Evolutionary conservation across 1,140 invertebrate species (phyloP).

Genomic region (Portunus trituberculatus): DNA sequence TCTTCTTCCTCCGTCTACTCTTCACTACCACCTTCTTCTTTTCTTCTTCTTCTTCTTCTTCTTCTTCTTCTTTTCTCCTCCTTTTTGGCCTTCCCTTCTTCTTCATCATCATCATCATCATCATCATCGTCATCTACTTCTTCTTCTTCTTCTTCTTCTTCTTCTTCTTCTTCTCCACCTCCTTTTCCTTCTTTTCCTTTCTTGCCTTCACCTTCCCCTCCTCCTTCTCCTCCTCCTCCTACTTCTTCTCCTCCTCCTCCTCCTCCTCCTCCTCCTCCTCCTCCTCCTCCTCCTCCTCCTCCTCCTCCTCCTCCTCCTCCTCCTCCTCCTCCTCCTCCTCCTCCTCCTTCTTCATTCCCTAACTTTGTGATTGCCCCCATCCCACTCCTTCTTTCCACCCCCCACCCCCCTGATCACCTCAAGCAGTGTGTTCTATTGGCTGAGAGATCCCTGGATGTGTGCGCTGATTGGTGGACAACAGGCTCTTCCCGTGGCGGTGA

Average conservation of each 20-base stretch:
- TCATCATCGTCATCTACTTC: background rate
- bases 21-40: background rate
- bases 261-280: background rate
- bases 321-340: background rate
- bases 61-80: too few species aligned
- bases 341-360: background rate
- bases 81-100: too few species aligned
- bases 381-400: background rate
- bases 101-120: too few species aligned
- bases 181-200: background rate
- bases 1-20: too few species aligned
- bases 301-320: background rate
- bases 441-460: too few species aligned
- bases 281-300: background rate
- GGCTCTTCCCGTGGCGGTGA: too few species aligned
- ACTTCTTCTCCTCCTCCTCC: background rate
- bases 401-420: background rate
- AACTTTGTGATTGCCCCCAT: too few species aligned
- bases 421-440: background rate
- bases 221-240: background rate
- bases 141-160: background rate
- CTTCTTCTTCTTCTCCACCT: background rate
- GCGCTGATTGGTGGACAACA: too few species aligned
- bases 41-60: background rate
- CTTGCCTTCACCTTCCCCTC: background rate